Evolutionary conservation across 2,113 vertebrate species (phyloP).

Genomic region (Saimiri boliviensis): DNA sequence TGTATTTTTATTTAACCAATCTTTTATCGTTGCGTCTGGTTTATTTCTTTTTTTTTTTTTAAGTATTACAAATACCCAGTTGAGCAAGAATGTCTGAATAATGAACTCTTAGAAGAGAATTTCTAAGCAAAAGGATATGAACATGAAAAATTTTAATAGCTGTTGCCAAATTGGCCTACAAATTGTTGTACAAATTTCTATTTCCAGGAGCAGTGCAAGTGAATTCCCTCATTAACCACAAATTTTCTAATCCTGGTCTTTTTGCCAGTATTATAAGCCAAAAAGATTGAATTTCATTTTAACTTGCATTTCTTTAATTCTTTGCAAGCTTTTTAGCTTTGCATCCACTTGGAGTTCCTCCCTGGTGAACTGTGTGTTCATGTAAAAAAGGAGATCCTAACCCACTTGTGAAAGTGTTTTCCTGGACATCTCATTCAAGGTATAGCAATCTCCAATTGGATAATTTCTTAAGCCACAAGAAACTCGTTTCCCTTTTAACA

Average conservation of each 20-base stretch:
- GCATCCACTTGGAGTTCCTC: neutral
- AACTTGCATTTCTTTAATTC: conserved; percentile 26
- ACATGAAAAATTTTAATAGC: neutral
- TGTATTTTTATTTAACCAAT: conserved; percentile 21
- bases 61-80: neutral
- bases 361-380: neutral
- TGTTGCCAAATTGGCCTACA: neutral
- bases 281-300: neutral
- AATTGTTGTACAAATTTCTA: conserved; percentile 12
- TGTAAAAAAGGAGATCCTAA: neutral
- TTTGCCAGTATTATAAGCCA: conserved; percentile 2
- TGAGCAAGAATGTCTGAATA: conserved; percentile 30
- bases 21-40: neutral
- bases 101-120: neutral
- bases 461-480: conserved; percentile 5
- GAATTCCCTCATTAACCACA: neutral
- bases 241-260: neutral
- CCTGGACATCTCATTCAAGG: neutral
- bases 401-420: neutral
- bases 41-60: conserved; percentile 49
- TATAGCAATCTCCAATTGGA: neutral
- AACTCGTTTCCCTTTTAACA: conserved; percentile 10
- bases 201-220: neutral
- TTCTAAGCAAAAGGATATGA: conserved; percentile 1
- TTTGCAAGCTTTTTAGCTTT: conserved; percentile 21